Evolutionary conservation across 2,888 invertebrate genomes (phyloP).

Genomic region (Tetheella fluctuosa): DNA sequence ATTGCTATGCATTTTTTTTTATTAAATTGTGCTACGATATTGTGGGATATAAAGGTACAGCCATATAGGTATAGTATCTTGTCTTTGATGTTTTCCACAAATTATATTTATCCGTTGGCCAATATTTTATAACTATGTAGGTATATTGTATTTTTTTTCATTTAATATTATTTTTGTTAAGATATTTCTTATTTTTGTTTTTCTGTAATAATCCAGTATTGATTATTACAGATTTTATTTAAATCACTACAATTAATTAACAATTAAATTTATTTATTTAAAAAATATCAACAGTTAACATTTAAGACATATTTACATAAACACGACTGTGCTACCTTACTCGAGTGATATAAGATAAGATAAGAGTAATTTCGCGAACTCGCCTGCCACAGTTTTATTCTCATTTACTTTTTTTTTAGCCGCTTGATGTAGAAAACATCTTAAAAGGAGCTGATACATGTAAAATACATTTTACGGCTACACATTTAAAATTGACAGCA

Average conservation of each 20-base stretch:
- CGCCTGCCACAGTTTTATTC: slow-evolving; percentile 34
- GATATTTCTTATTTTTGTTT: too few species aligned
- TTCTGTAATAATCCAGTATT: too few species aligned
- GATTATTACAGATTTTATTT: too few species aligned
- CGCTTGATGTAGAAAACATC: slow-evolving; percentile 45
- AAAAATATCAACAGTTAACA: not conserved
- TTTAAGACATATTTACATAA: not conserved
- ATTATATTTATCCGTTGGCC: too few species aligned
- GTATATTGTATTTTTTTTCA: too few species aligned
- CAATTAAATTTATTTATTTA: not conserved
- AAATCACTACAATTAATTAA: not conserved
- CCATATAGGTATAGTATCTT: too few species aligned
- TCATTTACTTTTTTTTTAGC: slow-evolving; percentile 50
- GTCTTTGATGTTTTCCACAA: too few species aligned
- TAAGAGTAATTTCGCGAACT: slow-evolving; percentile 59
- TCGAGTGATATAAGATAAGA: slow-evolving; percentile 28
- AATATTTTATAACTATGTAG: too few species aligned
- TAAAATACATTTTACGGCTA: slow-evolving; percentile 54
- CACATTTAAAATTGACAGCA: slow-evolving; percentile 44
- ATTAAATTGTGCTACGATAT: too few species aligned
- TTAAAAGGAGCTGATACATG: slow-evolving; percentile 57
- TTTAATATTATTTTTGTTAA: too few species aligned
- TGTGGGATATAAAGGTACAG: too few species aligned
- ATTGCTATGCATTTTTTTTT: too few species aligned
- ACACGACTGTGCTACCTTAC: not conserved